Evolutionary conservation across 1,140 invertebrate species (phyloP).

Genomic region (Drosophila parvula): DNA sequence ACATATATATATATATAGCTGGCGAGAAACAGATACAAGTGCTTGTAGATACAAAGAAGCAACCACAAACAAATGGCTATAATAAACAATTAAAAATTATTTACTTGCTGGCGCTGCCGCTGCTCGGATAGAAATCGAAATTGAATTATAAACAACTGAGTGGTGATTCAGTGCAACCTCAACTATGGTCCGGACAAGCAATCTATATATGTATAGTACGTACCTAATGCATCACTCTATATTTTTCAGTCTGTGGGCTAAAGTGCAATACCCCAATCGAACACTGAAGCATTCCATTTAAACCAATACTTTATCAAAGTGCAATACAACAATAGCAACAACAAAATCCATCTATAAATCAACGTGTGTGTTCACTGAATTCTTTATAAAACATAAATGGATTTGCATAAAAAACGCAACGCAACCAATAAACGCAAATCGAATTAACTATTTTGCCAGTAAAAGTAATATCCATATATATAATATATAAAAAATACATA

Average conservation of each 20-base stretch:
- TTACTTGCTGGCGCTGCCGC: slow-evolving; percentile 20
- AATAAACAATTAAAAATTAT: slow-evolving; percentile 46
- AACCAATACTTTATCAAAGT: slow-evolving; percentile 35
- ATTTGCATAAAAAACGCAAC: slow-evolving; percentile 10
- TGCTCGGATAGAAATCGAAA: slow-evolving; percentile 19
- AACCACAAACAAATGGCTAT: slow-evolving; percentile 26
- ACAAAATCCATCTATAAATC: slow-evolving; percentile 34
- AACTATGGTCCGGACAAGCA: slow-evolving; percentile 22
- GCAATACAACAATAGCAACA: slow-evolving; percentile 46
- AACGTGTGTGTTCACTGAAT: slow-evolving; percentile 45
- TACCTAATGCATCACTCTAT: slow-evolving; percentile 19
- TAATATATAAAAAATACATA: not conserved
- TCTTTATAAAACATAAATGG: slow-evolving; percentile 18
- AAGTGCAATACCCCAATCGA: slow-evolving; percentile 61
- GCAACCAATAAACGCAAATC: slow-evolving; percentile 10
- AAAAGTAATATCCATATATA: not conserved
- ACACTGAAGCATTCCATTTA: slow-evolving; percentile 38
- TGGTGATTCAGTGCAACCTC: slow-evolving; percentile 44
- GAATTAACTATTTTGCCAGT: slow-evolving; percentile 23
- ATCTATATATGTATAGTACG: not conserved
- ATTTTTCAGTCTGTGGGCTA: slow-evolving; percentile 51
- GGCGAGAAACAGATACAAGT: slow-evolving; percentile 34
- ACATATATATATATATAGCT: slow-evolving; percentile 24
- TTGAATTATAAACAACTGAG: slow-evolving; percentile 40
- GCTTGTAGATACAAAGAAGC: slow-evolving; percentile 37